Evolutionary conservation across 2,888 invertebrate genomes (phyloP).

Genomic region (Ormyrus thymus): DNA sequence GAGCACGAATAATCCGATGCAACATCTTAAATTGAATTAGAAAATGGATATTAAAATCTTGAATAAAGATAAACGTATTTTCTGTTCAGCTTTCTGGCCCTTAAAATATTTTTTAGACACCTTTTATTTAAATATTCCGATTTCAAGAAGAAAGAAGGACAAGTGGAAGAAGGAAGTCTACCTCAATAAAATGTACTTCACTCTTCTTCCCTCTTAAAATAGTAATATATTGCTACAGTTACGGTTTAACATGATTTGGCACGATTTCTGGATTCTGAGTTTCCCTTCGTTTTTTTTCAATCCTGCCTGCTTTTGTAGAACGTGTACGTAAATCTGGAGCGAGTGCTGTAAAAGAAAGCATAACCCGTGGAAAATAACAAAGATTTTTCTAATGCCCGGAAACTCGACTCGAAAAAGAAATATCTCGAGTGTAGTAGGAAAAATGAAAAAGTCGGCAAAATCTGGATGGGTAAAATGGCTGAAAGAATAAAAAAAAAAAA

Average conservation of each 20-base stretch:
- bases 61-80: too few species aligned
- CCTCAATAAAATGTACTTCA: background rate
- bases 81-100: too few species aligned
- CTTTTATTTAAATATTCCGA: too few species aligned
- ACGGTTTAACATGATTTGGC: background rate
- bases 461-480: background rate
- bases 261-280: background rate
- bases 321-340: constrained; percentile 14
- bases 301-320: background rate
- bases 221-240: too few species aligned
- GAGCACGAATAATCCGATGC: background rate
- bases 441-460: background rate
- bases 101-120: too few species aligned
- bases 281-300: background rate
- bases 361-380: constrained; percentile 14
- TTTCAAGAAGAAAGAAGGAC: too few species aligned
- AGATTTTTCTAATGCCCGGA: constrained; percentile 19
- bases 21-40: too few species aligned
- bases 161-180: background rate
- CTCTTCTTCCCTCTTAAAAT: background rate
- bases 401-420: constrained; percentile 14
- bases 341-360: background rate
- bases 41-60: too few species aligned
- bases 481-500: background rate
- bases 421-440: background rate